These are phyloP conservation scores for Antrozous pallidus DNA, from an alignment of 2,797 vertebrate species.

Conservation along the genomic window DNA sequence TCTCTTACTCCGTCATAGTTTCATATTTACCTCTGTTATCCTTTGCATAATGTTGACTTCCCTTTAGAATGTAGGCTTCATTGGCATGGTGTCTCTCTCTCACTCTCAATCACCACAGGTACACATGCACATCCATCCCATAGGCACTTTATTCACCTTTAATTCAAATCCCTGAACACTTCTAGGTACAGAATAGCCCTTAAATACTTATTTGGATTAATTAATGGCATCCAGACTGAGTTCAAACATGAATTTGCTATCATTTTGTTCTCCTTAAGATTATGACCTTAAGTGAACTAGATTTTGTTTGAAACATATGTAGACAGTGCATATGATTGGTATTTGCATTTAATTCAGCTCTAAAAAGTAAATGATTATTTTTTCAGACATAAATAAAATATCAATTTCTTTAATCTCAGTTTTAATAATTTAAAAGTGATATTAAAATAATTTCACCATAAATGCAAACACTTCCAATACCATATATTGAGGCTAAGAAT, in stretches of 20 bases:
- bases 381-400: neutral
- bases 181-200: neutral
- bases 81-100: neutral
- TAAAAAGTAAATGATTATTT: neutral
- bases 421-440: neutral
- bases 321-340: neutral
- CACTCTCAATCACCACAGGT: neutral
- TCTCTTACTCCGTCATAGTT: neutral
- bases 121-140: neutral
- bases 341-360: neutral
- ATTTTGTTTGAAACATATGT: neutral
- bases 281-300: neutral
- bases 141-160: neutral
- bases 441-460: neutral
- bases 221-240: neutral
- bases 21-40: neutral
- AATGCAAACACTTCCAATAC: neutral
- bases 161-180: neutral
- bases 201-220: neutral
- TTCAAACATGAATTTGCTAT: neutral
- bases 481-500: fast-evolving
- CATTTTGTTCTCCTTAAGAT: neutral
- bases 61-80: neutral
- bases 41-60: neutral
- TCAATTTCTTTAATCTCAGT: neutral